phyloP scores from a whole-genome alignment of 2,888 invertebrate species.

The Pristionchus maxplancki region DNA sequence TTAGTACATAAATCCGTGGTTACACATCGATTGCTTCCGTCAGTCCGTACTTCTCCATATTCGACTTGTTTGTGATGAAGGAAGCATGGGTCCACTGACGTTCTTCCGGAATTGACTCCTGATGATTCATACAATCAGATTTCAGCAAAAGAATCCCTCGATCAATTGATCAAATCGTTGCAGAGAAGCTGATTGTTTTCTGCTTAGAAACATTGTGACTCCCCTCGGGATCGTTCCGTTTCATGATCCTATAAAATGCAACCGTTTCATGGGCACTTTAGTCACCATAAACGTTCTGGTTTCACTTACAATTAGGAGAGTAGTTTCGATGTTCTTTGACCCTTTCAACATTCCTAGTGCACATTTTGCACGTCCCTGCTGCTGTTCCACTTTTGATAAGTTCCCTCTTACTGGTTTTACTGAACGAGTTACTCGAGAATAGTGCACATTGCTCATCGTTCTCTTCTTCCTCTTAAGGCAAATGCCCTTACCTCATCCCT shows the following conservation, averaged over 20 bases:
- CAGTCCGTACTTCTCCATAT: slow-evolving; percentile 26
- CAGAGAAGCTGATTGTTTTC: not conserved
- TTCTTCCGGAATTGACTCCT: not conserved
- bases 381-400: not conserved
- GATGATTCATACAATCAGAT: not conserved
- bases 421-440: not conserved
- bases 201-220: not conserved
- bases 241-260: not conserved
- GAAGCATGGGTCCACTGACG: not conserved
- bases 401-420: not conserved
- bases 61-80: not conserved
- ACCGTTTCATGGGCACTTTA: too few relatives aligned
- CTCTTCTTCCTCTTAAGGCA: not conserved
- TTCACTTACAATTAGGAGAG: too few relatives aligned
- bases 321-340: not conserved
- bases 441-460: not conserved
- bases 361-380: not conserved
- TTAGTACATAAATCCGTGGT: too few relatives aligned
- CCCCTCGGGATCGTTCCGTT: not conserved
- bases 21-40: slow-evolving; percentile 3
- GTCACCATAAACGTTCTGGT: not conserved
- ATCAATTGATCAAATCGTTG: not conserved
- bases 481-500: not conserved
- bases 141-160: not conserved
- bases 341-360: not conserved